phyloP scores from a whole-genome alignment of 2,797 vertebrate species.

The Sphaeramia orbicularis region DNA sequence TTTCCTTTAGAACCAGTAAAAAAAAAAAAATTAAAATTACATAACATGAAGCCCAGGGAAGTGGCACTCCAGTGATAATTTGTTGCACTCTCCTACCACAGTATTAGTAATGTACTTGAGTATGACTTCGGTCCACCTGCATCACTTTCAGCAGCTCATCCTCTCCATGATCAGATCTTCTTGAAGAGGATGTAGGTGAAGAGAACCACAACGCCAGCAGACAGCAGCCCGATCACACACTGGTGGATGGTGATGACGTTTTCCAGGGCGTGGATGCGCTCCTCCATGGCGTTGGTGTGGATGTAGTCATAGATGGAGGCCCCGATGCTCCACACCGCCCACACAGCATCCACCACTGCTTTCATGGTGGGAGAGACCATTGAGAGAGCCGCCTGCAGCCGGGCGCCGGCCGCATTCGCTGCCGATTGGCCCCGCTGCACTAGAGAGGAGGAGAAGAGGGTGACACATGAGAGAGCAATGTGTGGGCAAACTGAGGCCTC shows the following conservation, averaged over 20 bases:
- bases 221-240: conserved; percentile 82
- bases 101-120: conserved; percentile 1
- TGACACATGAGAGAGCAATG: conserved; percentile 23
- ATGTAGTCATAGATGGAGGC: conserved; percentile 87
- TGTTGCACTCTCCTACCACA: not conserved
- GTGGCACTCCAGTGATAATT: not conserved
- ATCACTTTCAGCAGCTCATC: not conserved
- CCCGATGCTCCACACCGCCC: conserved; percentile 85
- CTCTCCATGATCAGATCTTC: conserved; percentile 74
- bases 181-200: conserved; percentile 84
- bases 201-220: conserved; percentile 74
- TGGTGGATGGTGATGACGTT: conserved; percentile 82
- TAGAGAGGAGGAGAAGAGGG: conserved; percentile 37
- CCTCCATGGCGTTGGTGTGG: conserved; percentile 86
- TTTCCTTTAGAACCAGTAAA: not conserved
- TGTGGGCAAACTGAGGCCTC: conserved; percentile 20
- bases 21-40: too few species aligned
- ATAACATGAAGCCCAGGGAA: not conserved
- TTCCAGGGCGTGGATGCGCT: conserved; percentile 86
- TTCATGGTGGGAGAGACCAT: conserved; percentile 87
- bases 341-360: conserved; percentile 85
- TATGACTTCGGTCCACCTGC: conserved; percentile 18
- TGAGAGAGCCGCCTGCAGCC: conserved; percentile 46
- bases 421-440: conserved; percentile 39
- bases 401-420: conserved; percentile 48